phyloP scores from a whole-genome alignment of 2,888 invertebrate species.

The Rhorus exstirpatorius region DNA sequence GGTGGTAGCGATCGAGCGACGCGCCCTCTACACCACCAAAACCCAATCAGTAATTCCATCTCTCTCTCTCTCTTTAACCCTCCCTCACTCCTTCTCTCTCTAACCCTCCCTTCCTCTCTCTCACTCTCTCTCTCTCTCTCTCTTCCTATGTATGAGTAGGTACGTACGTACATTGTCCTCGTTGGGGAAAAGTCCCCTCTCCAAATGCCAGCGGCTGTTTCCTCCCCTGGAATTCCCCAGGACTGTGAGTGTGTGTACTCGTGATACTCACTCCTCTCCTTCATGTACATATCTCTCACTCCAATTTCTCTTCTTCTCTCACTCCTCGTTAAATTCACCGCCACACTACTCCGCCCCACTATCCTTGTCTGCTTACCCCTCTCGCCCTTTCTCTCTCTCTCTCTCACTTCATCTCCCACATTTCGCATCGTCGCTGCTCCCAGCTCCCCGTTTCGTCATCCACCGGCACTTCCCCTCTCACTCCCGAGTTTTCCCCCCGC shows the following conservation, averaged over 20 bases:
- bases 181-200: constrained; percentile 31
- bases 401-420: neutral
- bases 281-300: neutral
- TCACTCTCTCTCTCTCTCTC: constrained; percentile 9
- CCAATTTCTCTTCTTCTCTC: constrained; percentile 14
- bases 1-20: constrained; percentile 78
- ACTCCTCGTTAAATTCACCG: constrained; percentile 8
- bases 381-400: constrained; percentile 10
- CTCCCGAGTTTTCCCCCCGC: neutral
- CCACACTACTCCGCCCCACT: constrained; percentile 32
- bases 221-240: constrained; percentile 71
- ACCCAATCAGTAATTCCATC: constrained; percentile 9
- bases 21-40: constrained; percentile 73
- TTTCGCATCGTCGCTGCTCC: neutral
- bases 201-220: constrained; percentile 68
- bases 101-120: constrained; percentile 44
- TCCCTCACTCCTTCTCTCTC: neutral
- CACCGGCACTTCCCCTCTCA: neutral
- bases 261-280: constrained; percentile 46
- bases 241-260: constrained; percentile 21
- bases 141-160: constrained; percentile 25
- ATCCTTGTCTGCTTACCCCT: constrained; percentile 22
- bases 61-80: constrained; percentile 45
- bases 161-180: constrained; percentile 7
- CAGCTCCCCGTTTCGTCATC: neutral